Conservation (phyloP, 2,113 vertebrate species). For the Bubo scandiacus region DNA sequence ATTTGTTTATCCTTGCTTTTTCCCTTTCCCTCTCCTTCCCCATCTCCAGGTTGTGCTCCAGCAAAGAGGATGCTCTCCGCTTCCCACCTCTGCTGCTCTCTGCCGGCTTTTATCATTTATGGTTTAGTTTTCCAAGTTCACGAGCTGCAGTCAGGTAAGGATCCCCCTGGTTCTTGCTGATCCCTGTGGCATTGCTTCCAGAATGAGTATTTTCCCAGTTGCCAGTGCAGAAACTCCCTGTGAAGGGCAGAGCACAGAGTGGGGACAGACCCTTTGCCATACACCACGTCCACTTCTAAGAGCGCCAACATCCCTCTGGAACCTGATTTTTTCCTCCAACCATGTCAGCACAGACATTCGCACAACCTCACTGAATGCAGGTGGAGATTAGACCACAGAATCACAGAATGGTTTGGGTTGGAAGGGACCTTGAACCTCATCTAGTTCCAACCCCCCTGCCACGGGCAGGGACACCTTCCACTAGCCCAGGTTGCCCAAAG, state of each 20-base stretch:
- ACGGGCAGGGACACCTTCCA: no score
- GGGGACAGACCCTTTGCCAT: background rate
- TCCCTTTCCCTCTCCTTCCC: background rate
- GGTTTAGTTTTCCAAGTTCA: background rate
- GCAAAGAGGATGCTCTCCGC: background rate
- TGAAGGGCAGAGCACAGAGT: background rate
- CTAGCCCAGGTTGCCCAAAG: no score
- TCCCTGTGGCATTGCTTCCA: background rate
- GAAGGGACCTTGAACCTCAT: no score
- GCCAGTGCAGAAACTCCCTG: background rate
- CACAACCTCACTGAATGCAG: background rate
- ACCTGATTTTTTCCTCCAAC: background rate
- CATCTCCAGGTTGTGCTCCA: background rate
- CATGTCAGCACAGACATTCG: rapidly evolving
- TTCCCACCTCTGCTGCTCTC: background rate
- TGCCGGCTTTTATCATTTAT: background rate
- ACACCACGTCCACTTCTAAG: no score
- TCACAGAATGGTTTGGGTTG: no score
- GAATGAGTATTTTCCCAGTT: background rate
- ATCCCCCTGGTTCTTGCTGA: background rate
- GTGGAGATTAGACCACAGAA: background rate
- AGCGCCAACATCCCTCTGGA: background rate
- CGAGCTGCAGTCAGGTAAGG: background rate
- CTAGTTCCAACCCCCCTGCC: no score
- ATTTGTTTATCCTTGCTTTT: background rate